These are phyloP conservation scores for Lycaon pictus DNA, from an alignment of 2,113 vertebrate species.

Conservation along the genomic window DNA sequence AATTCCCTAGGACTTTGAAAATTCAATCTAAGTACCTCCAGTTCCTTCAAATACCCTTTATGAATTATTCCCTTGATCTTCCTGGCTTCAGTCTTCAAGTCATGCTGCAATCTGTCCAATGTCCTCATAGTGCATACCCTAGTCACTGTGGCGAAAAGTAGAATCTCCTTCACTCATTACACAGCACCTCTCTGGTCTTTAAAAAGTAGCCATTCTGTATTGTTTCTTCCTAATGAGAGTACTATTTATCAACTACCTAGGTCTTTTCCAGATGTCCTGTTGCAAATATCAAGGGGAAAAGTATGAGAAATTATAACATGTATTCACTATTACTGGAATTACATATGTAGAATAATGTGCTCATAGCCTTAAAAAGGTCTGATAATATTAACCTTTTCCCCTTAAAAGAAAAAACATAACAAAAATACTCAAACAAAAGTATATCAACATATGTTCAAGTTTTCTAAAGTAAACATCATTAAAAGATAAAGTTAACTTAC, in stretches of 20 bases:
- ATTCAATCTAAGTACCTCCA: background rate
- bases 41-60: background rate
- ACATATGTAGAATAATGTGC: background rate
- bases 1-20: background rate
- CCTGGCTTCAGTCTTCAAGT: background rate
- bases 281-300: background rate
- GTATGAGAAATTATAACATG: background rate
- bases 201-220: background rate
- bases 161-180: background rate
- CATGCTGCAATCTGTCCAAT: background rate
- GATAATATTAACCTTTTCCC: background rate
- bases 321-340: slow-evolving; percentile 44
- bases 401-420: background rate
- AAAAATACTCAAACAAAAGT: background rate
- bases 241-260: background rate
- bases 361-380: slow-evolving; percentile 19
- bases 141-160: background rate
- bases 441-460: background rate
- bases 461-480: slow-evolving; percentile 26
- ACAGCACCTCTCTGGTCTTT: background rate
- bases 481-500: slow-evolving; percentile 85
- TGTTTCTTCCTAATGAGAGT: background rate
- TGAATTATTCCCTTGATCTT: background rate
- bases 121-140: too few relatives aligned
- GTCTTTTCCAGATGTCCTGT: background rate